Base-by-base conservation (phyloP, 2,888 invertebrate species). In the Therioaphis trifolii region DNA sequence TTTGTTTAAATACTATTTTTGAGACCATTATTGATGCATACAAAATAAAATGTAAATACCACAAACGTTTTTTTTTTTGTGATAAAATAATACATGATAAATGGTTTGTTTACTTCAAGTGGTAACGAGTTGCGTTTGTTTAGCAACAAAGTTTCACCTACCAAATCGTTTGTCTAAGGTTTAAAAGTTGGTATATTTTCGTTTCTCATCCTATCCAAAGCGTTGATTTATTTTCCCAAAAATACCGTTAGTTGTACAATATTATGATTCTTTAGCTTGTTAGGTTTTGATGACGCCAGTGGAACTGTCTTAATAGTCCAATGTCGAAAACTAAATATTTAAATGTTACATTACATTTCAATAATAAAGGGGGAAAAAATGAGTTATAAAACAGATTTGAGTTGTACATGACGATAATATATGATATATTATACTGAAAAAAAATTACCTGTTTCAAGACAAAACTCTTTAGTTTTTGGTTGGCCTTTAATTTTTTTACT, bases 311-410 rank as follows among this genome's bases (percentile, higher is more conserved):
- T 46, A 27, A 29, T n/a, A 63, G 29, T 18, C 18, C n/a, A 27
- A 0, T 5, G 1, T 9, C 4, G 12, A n/a, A 55, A 1, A 9
- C 21, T 11, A 4, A 40, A 24, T 46, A 27, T 12, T 15, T 27
- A 61, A 43, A 75, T 75, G 11, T 75, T 61, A 24, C 18, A 18
- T 61, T 76, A 24, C 12, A 18, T 61, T 61, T 43, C 5, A 76
- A 46, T 27, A 12, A 18, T 61, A 5, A 74, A 12, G 27, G n/a
- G 27, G n/a, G n/a, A n/a, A n/a, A n/a, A n/a, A n/a, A n/a, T n/a
- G 5, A 7, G 43, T 11, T 43, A 43, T 43, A 43, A 43, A 43
- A 43, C 11, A 43, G 43, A 43, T 43, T 43, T 43, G 43, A 43
- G 11, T 43, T 43, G 11, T 43, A 43, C n/a, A n/a, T n/a, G n/a